Conservation (phyloP, 2,888 invertebrate genomes). For the Ferdinandea cuprea region DNA sequence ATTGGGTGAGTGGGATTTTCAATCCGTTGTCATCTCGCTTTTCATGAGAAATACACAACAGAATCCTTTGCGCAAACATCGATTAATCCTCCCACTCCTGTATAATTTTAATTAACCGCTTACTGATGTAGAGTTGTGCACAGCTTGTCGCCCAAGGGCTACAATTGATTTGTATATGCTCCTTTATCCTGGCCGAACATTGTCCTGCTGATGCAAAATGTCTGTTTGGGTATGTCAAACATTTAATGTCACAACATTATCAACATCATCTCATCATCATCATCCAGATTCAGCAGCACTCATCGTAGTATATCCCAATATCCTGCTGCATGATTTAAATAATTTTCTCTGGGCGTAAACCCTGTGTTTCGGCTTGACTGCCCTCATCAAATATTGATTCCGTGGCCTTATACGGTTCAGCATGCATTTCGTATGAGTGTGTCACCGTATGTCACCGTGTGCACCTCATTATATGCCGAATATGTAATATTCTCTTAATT, state of each 20-base stretch:
- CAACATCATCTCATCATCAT: constrained; percentile 51
- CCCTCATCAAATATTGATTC: constrained; percentile 70
- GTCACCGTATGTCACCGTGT: constrained; percentile 39
- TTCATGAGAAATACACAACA: not conserved
- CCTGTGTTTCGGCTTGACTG: constrained; percentile 58
- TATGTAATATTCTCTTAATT: constrained; percentile 68
- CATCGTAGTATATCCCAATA: constrained; percentile 6
- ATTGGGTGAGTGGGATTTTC: no score
- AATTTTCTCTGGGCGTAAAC: constrained; percentile 67
- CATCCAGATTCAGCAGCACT: not conserved
- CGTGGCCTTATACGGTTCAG: constrained; percentile 33
- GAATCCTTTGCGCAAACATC: constrained; percentile 42
- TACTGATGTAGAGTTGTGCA: constrained; percentile 44
- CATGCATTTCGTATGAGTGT: constrained; percentile 17
- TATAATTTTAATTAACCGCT: constrained; percentile 62
- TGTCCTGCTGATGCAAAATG: constrained; percentile 20
- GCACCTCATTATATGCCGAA: constrained; percentile 62
- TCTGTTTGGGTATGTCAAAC: constrained; percentile 70
- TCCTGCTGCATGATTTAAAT: constrained; percentile 66
- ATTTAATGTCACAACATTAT: constrained; percentile 70
- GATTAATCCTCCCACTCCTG: constrained; percentile 29
- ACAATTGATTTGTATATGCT: constrained; percentile 64
- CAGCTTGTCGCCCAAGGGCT: constrained; percentile 58
- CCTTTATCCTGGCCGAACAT: constrained; percentile 3
- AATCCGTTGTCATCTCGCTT: constrained; percentile 3